These are phyloP conservation scores for Prionailurus viverrinus DNA, from an alignment of 2,113 vertebrate species.

Conservation along the genomic window DNA sequence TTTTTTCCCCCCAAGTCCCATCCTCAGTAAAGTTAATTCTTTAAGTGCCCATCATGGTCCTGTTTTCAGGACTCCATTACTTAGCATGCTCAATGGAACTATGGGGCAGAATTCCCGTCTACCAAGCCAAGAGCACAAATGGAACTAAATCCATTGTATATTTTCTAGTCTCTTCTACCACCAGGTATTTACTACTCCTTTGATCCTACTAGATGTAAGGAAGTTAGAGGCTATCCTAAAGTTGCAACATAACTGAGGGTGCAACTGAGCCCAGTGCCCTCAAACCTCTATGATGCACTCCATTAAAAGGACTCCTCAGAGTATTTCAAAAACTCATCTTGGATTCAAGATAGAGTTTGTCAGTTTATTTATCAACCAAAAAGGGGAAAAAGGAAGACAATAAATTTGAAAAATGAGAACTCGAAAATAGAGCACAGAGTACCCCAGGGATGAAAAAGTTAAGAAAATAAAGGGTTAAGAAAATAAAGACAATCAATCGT, in stretches of 20 bases:
- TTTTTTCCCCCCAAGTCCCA: neutral
- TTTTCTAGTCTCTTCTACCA: neutral
- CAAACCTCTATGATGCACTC: neutral
- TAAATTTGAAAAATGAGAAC: neutral
- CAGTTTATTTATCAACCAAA: neutral
- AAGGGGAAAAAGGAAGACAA: neutral
- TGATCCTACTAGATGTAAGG: neutral
- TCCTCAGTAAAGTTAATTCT: neutral
- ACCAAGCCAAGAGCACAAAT: neutral
- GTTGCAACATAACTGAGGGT: neutral
- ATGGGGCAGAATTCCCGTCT: neutral
- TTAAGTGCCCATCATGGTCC: neutral
- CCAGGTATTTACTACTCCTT: neutral
- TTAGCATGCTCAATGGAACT: neutral
- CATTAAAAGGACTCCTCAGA: neutral
- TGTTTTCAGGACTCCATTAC: too few species aligned
- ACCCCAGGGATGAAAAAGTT: neutral
- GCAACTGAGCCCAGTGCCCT: neutral
- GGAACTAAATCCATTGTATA: neutral
- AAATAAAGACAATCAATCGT: neutral
- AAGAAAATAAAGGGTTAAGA: neutral
- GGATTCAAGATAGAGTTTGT: neutral
- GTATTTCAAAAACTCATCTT: neutral
- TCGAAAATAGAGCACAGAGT: neutral
- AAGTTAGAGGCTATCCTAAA: neutral